These are phyloP conservation scores for Cyanoramphus novaezelandiae DNA, from an alignment of 2,113 vertebrate genomes.

Conservation along the genomic window DNA sequence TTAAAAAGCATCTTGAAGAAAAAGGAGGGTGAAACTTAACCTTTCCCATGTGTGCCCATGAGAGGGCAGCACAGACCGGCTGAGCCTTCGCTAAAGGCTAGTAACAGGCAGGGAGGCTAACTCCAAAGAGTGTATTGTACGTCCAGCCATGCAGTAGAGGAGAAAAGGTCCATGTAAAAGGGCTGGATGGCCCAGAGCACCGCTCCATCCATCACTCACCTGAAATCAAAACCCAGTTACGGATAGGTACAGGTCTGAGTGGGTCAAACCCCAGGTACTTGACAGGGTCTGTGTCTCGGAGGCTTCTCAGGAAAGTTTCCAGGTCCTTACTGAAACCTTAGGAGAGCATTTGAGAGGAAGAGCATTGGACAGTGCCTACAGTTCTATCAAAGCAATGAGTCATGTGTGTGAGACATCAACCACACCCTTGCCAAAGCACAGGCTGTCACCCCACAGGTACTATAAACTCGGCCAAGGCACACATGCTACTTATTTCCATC, in stretches of 20 bases:
- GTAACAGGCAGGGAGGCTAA: too few species aligned
- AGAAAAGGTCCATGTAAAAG: not conserved
- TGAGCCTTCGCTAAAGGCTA: not conserved
- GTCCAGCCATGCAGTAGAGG: not conserved
- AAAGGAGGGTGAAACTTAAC: not conserved
- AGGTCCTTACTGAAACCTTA: not conserved
- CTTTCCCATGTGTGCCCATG: not conserved
- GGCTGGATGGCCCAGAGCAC: not conserved
- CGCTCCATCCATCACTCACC: not conserved
- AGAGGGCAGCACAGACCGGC: slow-evolving; percentile 60
- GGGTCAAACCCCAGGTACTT: not conserved
- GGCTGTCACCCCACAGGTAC: not conserved
- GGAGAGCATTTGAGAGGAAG: not conserved
- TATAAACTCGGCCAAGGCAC: not conserved
- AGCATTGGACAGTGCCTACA: not conserved
- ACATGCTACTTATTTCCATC: not conserved
- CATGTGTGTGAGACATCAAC: not conserved
- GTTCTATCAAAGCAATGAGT: not conserved
- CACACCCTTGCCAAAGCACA: slow-evolving; percentile 13
- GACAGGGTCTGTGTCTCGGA: not conserved
- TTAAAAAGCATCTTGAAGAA: not conserved
- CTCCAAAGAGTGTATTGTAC: accelerated
- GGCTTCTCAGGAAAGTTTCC: not conserved
- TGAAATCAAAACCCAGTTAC: not conserved
- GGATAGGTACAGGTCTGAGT: not conserved